Evolutionary conservation across 2,888 invertebrate genomes (phyloP), one percentile per base, ranked within the genome.

Genomic region (Miltochrista miniata): DNA sequence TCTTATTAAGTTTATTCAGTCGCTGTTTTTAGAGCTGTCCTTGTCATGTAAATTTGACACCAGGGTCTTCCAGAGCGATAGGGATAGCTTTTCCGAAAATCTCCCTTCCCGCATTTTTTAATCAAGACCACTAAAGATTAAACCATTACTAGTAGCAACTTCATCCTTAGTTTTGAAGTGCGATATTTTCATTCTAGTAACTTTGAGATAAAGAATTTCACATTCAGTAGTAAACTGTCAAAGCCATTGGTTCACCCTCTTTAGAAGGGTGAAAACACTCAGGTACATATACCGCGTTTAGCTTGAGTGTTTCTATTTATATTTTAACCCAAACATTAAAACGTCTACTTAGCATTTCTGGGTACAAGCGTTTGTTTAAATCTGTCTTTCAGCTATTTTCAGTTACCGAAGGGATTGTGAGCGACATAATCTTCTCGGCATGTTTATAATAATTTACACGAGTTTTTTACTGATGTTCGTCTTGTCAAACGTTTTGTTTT

Each of bases 241-340:
- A 49, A 45, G 34, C 10, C 18, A 45, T 51, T 44, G 44, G 35
- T 12, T 12, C 36, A 15, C 45, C 40, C 40, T 45, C 45, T 36
- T 48, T 52, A 36, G 38, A 42, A 36, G 36, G 34, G 34, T 50
- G 33, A 51, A 61, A 42, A 53, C 49, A 48, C 39, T 35, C 64
- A 68, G 56, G 68, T 59, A 53, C 18, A 45, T 40, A 54, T 48
- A 54, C 40, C 36, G 50, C 42, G 56, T 34, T 50, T 53, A 50
- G 51, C 59, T 53, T 70, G 84, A 85, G 87, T 81, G 85, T 62
- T 64, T 81, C 87, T 90, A 89, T 87, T 86, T 87, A 81, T 84
- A 81, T 71, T 72, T 33, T 68, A 75, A 85, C 74, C 78, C 74
- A 79, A 85, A 85, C 85, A 81, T 76, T 79, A 79, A 75, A 74